Evolutionary conservation across 2,888 invertebrate species (phyloP), one percentile per base, ranked within the genome.

Genomic region (Hirtodrosophila trivittata): DNA sequence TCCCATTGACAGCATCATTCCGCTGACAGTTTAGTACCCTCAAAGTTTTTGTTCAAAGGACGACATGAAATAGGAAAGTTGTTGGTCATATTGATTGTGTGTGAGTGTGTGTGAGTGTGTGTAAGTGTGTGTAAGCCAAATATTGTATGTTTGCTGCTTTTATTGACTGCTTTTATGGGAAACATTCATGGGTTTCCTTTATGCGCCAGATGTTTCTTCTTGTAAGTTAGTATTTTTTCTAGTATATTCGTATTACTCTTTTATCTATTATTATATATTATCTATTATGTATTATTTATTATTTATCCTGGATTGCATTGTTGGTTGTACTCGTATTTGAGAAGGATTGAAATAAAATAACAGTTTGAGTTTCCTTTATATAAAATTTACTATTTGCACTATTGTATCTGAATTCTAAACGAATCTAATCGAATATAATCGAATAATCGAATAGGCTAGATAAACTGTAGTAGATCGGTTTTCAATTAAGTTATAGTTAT

Each of bases 51-150:
- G 28, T 52, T 52, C n/a, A 56, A 37, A 39, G 18, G 37, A 37
- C 26, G 26, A 13, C 18, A 8, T 28, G 35, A 30, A 28, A 37
- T 58, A 8, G 33, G 28, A 35, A 28, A 37, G 54, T 51, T 65
- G 50, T 52, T 52, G 33, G 45, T 56, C 39, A 66, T 75, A 75
- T 77, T 55, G 63, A 64, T 75, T 64, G 30, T 28, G 57, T 13
- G 18, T 38, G 50, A 45, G 39, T 38, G 60, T 35, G 16, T 43
- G 25, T 41, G 7, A 5, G 26, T 41, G 9, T 26, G 1, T 32
- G 14, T 46, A n/a, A n/a, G 25, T 45, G 41, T 54, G 37, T 58
- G 4, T 43, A 54, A 60, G 60, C 52, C 43, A 57, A 60, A 50
- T 57, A 21, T 54, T 47, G 26, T 30, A 45, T 62, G 51, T 59